These are phyloP conservation scores for Pygoscelis adeliae DNA, from an alignment of 2,113 vertebrate species.

Conservation along the genomic window DNA sequence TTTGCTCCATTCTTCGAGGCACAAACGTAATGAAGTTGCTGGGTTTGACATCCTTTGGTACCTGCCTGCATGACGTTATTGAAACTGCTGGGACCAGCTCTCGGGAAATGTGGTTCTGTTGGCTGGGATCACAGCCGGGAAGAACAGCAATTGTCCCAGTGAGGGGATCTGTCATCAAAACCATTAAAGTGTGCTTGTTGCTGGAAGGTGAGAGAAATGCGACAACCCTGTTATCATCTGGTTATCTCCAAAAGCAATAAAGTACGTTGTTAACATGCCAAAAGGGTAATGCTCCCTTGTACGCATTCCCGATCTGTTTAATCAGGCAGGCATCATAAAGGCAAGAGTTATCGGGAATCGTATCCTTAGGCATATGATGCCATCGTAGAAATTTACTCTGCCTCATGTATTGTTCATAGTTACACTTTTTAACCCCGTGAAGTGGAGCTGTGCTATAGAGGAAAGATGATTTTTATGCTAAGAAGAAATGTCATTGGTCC, in stretches of 20 bases:
- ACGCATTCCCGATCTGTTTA: accelerated
- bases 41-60: background rate
- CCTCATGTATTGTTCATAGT: accelerated
- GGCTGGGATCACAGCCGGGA: background rate
- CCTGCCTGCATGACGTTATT: accelerated
- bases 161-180: accelerated
- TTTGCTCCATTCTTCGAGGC: accelerated
- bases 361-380: background rate
- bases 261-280: accelerated
- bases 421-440: background rate
- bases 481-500: background rate
- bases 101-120: accelerated
- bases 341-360: accelerated
- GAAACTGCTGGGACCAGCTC: background rate
- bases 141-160: background rate
- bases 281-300: accelerated
- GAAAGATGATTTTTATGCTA: background rate
- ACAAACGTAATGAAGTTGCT: accelerated
- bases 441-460: background rate
- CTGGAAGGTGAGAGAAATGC: background rate
- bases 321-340: background rate
- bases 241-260: background rate
- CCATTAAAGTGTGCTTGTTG: background rate
- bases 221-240: background rate
- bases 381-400: accelerated